Base-by-base conservation (phyloP, 2,888 invertebrate genomes). In the Megaustenia siamemsis region DNA sequence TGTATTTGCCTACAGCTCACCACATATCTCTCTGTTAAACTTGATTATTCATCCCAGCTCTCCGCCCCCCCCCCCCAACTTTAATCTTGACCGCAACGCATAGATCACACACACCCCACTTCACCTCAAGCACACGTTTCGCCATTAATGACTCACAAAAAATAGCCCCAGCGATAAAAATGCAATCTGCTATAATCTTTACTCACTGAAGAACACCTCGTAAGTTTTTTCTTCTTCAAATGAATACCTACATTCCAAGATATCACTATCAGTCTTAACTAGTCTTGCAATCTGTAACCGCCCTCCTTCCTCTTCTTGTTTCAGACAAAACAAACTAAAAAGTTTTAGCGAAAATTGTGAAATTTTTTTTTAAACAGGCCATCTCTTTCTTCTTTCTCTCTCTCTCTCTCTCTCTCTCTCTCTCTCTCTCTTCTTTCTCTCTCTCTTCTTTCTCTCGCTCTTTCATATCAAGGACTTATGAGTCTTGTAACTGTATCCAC, bases 261-360 rank as follows among this genome's bases (percentile, higher is more conserved):
- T 49, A 73, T 32, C 18, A 49, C 32, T 73, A 73, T 73, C 49
- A 73, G 49, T 49, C 49, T 49, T 32, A 49, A 49, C 32, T 73
- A 12, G 3, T 32, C 28, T 43, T 3, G 15, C 71, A 45, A 73
- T 45, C 71, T 45, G 71, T 45, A 73, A 4, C 71, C n/a, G n/a
- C 71, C 71, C 45, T 28, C 1, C n/a, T 32, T 32, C 32, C 18
- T 66, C 32, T 28, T 24, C 28, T 28, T 15, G 43, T 73, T 45
- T 10, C 71, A 45, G 43, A 45, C 45, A 45, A 6, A 28, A 10
- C 8, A n/a, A 0, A 45, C 71, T 15, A n/a, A n/a, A n/a, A n/a
- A n/a, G n/a, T n/a, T n/a, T n/a, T n/a, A n/a, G n/a, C n/a, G n/a
- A n/a, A n/a, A n/a, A n/a, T n/a, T n/a, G n/a, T n/a, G n/a, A n/a